Evolutionary conservation across 2,113 vertebrate species (phyloP).

Genomic region (Notarius quadriscutis): DNA sequence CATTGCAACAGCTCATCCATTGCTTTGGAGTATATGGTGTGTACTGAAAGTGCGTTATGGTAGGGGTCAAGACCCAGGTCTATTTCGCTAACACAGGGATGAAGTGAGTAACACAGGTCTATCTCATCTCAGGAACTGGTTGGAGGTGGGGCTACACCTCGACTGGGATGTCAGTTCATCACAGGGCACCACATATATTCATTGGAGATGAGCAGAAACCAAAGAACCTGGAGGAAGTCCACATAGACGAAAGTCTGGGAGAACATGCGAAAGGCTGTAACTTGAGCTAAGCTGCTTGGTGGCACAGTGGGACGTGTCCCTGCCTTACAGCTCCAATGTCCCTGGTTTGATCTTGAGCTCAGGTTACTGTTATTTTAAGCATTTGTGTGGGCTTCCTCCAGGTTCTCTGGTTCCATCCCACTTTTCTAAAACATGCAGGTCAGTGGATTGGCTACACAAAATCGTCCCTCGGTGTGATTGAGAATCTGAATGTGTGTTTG

Average conservation of each 20-base stretch:
- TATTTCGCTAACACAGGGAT: background rate
- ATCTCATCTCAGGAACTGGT: background rate
- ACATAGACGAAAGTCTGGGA: background rate
- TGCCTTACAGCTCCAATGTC: background rate
- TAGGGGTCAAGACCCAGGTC: background rate
- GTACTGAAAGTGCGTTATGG: background rate
- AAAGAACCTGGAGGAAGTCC: background rate
- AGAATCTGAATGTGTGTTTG: background rate
- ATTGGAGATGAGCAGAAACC: background rate
- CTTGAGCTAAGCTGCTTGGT: background rate
- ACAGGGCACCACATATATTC: background rate
- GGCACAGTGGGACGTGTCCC: background rate
- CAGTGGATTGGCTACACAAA: background rate
- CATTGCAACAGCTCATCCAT: constrained; percentile 3
- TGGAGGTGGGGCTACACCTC: background rate
- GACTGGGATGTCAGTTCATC: background rate
- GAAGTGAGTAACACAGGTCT: background rate
- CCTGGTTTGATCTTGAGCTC: background rate
- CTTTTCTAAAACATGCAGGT: background rate
- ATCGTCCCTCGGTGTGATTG: background rate
- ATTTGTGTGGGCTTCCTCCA: background rate
- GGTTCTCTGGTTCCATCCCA: background rate
- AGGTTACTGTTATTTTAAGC: background rate
- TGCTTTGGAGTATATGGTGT: constrained; percentile 21
- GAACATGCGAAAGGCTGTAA: background rate